phyloP scores from a whole-genome alignment of 2,888 invertebrate genomes.

The Acrobasis consociella region DNA sequence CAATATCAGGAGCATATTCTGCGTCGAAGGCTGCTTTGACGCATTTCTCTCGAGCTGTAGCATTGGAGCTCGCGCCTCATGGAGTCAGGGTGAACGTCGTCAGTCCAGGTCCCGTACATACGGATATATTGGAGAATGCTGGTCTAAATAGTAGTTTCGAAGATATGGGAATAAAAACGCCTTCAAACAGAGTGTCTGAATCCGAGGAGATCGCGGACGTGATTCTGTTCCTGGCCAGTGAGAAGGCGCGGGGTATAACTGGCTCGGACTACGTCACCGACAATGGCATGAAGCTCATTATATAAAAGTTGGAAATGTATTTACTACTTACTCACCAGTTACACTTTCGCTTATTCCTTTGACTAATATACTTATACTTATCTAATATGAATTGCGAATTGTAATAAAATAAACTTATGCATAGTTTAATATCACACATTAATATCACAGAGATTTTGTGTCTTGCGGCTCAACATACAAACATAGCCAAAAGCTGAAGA shows the following conservation, averaged over 20 bases:
- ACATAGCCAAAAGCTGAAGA: too few species aligned
- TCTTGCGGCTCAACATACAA: too few species aligned
- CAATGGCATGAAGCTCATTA: conserved; percentile 29
- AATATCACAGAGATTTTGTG: too few species aligned
- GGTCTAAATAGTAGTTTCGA: not conserved
- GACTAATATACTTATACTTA: too few species aligned
- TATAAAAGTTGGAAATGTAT: not conserved
- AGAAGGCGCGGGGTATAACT: conserved; percentile 31
- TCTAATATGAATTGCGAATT: too few species aligned
- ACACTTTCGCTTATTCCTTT: too few species aligned
- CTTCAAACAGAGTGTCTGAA: not conserved
- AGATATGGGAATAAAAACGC: not conserved
- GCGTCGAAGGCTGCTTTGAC: conserved; percentile 46
- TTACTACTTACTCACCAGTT: too few species aligned
- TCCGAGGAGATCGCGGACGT: conserved; percentile 26
- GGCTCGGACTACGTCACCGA: conserved; percentile 36
- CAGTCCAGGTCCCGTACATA: conserved; percentile 46
- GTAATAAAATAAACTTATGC: too few species aligned
- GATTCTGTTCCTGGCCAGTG: conserved; percentile 31
- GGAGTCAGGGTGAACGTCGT: conserved; percentile 85
- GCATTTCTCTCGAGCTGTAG: conserved; percentile 43
- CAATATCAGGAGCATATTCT: conserved; percentile 34
- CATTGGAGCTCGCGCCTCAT: conserved; percentile 86
- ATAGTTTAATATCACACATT: too few species aligned
- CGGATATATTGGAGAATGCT: conserved; percentile 73